These are phyloP conservation scores for Lasius platythorax DNA, from an alignment of 2,888 invertebrate genomes.

Conservation along the genomic window DNA sequence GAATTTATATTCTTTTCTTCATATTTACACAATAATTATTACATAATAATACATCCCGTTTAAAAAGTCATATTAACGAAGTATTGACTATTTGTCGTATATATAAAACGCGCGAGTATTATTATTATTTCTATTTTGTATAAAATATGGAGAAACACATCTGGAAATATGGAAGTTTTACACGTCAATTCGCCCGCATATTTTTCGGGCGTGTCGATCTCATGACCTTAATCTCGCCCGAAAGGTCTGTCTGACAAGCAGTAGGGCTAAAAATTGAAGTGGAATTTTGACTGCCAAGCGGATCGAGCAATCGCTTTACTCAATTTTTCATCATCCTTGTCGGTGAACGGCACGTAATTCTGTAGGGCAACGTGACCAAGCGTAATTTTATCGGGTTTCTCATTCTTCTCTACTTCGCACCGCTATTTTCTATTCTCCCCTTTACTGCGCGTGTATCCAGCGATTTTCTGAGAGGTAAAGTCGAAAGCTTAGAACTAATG, in stretches of 20 bases:
- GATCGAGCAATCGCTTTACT: conserved; percentile 50
- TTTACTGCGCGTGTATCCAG: not conserved
- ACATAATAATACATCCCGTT: conserved; percentile 6
- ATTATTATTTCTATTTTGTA: not conserved
- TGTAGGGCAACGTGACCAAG: conserved; percentile 50
- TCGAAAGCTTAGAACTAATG: conserved; percentile 54
- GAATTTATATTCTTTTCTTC: conserved; percentile 32
- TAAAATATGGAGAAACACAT: not conserved
- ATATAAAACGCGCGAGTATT: not conserved
- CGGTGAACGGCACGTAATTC: conserved; percentile 57
- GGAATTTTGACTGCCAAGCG: conserved; percentile 48
- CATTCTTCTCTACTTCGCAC: conserved; percentile 31
- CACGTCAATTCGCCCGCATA: not conserved
- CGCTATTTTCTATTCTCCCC: conserved; percentile 24
- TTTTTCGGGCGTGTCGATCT: not conserved
- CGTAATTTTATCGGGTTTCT: conserved; percentile 54
- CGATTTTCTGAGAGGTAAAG: conserved; percentile 38
- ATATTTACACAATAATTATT: conserved; percentile 9
- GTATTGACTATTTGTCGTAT: not conserved
- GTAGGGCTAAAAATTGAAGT: conserved; percentile 50
- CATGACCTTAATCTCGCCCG: conserved; percentile 37
- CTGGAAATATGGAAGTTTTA: not conserved
- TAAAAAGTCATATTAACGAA: conserved; percentile 26
- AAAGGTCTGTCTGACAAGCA: conserved; percentile 13
- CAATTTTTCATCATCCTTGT: conserved; percentile 56